Conservation (phyloP, 2,888 invertebrate genomes). For the Aspidiotus rigidus region DNA sequence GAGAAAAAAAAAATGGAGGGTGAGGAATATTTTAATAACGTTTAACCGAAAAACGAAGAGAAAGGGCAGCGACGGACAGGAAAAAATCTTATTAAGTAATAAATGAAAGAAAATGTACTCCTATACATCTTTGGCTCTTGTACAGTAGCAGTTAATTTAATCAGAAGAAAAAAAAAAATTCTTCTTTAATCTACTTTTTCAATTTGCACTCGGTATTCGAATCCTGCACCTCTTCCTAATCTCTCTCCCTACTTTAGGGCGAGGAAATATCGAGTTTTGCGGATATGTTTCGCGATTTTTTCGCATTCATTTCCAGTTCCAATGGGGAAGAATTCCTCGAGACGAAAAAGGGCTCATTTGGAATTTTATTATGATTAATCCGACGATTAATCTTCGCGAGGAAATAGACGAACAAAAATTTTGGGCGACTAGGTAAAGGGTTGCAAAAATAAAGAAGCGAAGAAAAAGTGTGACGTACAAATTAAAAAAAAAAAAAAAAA, state of each 20-base stretch:
- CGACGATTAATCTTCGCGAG: too few species aligned
- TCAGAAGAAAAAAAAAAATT: constrained; percentile 14
- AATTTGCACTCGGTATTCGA: neutral
- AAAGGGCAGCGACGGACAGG: constrained; percentile 7
- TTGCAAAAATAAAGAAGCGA: too few species aligned
- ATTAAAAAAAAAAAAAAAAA: too few species aligned
- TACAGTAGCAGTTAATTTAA: constrained; percentile 31
- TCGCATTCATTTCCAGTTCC: neutral
- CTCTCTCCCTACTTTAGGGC: neutral
- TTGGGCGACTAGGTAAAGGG: too few species aligned
- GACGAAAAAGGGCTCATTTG: too few species aligned
- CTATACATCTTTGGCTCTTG: constrained; percentile 11
- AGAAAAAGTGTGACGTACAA: too few species aligned
- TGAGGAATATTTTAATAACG: constrained; percentile 33
- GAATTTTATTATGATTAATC: too few species aligned
- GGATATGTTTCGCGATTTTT: neutral
- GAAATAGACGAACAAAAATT: too few species aligned
- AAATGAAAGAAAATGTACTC: constrained; percentile 33
- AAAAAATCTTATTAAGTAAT: constrained; percentile 31
- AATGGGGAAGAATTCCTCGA: too few species aligned
- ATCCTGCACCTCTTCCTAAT: neutral
- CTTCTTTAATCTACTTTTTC: constrained; percentile 26
- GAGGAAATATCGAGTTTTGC: neutral
- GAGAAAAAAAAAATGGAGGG: constrained; percentile 5
- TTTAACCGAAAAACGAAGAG: constrained; percentile 10